Percentiles rank a stretch among this genome's conserved stretches.
Evolutionary conservation across 2,113 vertebrate species (phyloP).

Genomic region (Alexandromys fortis): DNA sequence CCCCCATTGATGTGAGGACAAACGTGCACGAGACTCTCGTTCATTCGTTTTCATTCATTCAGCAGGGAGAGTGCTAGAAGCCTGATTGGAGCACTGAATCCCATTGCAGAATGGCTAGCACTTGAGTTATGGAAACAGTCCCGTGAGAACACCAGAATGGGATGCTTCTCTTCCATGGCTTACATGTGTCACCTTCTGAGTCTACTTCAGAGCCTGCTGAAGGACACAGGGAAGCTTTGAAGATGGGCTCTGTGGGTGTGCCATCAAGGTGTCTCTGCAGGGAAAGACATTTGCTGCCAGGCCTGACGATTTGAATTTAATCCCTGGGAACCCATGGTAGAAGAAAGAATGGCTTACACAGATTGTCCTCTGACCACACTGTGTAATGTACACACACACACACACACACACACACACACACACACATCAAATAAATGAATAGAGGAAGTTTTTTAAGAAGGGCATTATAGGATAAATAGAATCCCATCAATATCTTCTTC

Average conservation of each 20-base stretch:
- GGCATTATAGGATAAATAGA: conserved; percentile 2
- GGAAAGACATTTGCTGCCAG: background rate
- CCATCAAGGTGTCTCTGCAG: background rate
- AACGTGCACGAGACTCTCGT: background rate
- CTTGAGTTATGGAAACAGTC: background rate
- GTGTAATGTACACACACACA: background rate
- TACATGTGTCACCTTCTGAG: background rate
- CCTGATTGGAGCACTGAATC: background rate
- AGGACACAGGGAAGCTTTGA: background rate
- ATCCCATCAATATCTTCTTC: background rate
- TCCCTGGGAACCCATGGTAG: background rate
- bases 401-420: background rate
- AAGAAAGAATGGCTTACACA: background rate
- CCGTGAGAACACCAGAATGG: background rate
- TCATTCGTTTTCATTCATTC: background rate
- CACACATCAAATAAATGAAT: background rate
- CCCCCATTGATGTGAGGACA: background rate
- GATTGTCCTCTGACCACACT: background rate
- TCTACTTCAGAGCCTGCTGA: background rate
- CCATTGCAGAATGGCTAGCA: background rate
- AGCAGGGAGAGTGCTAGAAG: background rate
- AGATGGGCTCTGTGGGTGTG: background rate
- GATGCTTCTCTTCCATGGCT: background rate
- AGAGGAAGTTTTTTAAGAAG: background rate
- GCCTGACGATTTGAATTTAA: background rate